These are phyloP conservation scores for Silurus aristotelis DNA, from an alignment of 2,797 vertebrate genomes.

Conservation along the genomic window DNA sequence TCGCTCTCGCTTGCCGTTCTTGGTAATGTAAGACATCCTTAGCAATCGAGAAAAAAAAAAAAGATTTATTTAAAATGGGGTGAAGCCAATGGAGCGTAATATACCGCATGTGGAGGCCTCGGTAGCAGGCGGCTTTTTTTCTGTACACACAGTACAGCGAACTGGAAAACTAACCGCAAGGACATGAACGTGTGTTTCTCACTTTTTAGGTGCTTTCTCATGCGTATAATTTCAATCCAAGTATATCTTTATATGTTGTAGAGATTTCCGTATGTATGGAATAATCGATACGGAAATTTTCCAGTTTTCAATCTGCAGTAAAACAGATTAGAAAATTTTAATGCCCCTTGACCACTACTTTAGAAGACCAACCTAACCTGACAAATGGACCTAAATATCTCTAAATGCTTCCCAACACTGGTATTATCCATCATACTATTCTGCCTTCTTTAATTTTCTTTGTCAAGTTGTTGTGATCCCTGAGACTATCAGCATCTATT, in stretches of 20 bases:
- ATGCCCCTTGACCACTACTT: not conserved
- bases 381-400: not conserved
- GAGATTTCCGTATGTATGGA: not conserved
- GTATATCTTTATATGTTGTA: no score
- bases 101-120: not conserved
- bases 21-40: constrained; percentile 32
- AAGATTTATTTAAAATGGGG: constrained; percentile 18
- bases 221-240: not conserved
- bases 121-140: not conserved
- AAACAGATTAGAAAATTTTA: not conserved
- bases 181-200: not conserved
- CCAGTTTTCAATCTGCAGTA: not conserved
- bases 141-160: not conserved
- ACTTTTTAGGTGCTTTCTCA: not conserved
- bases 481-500: no score
- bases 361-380: not conserved
- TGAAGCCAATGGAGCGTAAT: constrained; percentile 10
- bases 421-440: not conserved
- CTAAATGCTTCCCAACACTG: not conserved
- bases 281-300: not conserved
- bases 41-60: constrained; percentile 10
- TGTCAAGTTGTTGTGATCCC: not conserved
- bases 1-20: not conserved
- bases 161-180: not conserved
- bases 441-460: not conserved